Percentiles rank a stretch among this genome's conserved stretches.
phyloP scores from a whole-genome alignment of 2,113 vertebrate genomes.

The Antennarius striatus region DNA sequence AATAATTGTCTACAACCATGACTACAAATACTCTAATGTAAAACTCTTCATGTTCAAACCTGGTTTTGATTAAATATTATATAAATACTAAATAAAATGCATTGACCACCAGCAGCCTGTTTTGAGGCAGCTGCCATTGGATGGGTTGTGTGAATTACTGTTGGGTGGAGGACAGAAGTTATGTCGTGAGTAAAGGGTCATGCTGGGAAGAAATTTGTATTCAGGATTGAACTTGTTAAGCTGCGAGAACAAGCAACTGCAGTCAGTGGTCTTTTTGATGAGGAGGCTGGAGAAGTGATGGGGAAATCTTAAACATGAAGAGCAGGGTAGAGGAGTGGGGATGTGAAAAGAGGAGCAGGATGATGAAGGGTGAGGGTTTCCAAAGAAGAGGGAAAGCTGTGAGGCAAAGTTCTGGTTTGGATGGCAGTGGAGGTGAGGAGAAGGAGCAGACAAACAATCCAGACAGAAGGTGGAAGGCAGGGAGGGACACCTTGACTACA shows the following conservation, averaged over 20 bases:
- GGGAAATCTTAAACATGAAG: conserved; percentile 39
- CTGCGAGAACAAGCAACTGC: conserved; percentile 24
- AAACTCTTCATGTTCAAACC: no score
- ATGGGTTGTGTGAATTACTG: conserved; percentile 27
- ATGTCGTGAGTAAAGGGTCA: conserved; percentile 5
- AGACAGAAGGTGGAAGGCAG: conserved; percentile 59
- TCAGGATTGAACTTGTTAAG: conserved; percentile 14
- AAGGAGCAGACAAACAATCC: conserved; percentile 63
- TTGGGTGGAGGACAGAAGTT: conserved; percentile 16
- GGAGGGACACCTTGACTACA: conserved; percentile 66
- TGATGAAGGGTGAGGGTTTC: conserved; percentile 49
- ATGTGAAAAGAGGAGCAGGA: conserved; percentile 41
- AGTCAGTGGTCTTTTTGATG: conserved; percentile 8
- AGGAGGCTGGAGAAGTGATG: conserved; percentile 27
- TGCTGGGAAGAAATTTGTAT: background rate
- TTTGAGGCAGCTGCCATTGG: conserved; percentile 46
- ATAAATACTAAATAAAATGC: no score
- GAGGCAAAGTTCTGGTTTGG: conserved; percentile 64
- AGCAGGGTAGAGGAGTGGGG: conserved; percentile 31
- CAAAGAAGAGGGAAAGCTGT: conserved; percentile 65
- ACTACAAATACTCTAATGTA: no score
- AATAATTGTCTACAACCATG: no score
- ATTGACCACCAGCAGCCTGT: conserved; percentile 8
- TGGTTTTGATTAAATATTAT: no score
- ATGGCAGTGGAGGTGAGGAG: conserved; percentile 58